Conservation (phyloP, 92 coral and sea anemone genomes). For the Siderastrea siderea region DNA sequence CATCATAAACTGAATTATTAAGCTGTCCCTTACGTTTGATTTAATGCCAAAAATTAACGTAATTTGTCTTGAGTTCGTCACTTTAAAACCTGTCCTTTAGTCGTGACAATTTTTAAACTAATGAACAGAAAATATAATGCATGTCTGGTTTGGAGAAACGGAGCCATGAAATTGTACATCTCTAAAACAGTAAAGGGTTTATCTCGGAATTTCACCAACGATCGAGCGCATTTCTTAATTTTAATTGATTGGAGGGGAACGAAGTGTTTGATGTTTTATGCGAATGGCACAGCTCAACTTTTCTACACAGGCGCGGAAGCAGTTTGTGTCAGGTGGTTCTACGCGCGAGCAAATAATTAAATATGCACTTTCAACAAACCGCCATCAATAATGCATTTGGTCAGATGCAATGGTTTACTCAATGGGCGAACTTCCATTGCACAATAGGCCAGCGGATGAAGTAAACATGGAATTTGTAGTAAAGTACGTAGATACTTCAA, state of each 20-base stretch:
- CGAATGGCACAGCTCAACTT: neutral
- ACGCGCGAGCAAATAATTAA: neutral
- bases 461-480: neutral
- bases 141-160: neutral
- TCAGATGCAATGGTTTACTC: neutral
- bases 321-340: conserved; percentile 18
- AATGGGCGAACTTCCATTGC: conserved; percentile 22
- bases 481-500: neutral
- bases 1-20: too few species aligned
- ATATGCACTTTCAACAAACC: conserved; percentile 16
- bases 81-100: too few species aligned
- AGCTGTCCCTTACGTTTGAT: too few species aligned
- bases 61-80: too few species aligned
- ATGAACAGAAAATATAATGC: neutral
- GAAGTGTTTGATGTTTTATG: too few species aligned
- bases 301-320: neutral
- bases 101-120: too few species aligned
- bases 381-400: conserved; percentile 4
- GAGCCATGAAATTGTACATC: neutral
- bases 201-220: neutral
- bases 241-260: too few species aligned
- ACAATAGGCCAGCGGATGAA: neutral
- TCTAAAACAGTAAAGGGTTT: neutral
- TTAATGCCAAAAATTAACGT: too few species aligned
- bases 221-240: too few species aligned